Evolutionary conservation across 1,140 invertebrate genomes (phyloP).

Genomic region (Orius laevigatus): DNA sequence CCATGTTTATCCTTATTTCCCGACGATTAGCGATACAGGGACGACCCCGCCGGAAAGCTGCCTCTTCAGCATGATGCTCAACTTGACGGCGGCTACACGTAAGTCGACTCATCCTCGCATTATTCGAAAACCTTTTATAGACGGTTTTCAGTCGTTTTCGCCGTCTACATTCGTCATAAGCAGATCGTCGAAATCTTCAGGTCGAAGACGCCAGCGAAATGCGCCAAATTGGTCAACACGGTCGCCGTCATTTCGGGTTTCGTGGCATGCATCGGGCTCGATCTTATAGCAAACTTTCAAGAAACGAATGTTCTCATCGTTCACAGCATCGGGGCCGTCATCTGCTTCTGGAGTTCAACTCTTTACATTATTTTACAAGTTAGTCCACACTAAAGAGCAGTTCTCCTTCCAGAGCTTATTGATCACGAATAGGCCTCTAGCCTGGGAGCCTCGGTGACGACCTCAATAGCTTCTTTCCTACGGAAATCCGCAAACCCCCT

Average conservation of each 20-base stretch:
- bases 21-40: slow-evolving; percentile 45
- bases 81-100: slow-evolving; percentile 25
- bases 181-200: slow-evolving; percentile 13
- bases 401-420: not conserved
- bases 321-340: slow-evolving; percentile 6
- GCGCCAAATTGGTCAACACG: slow-evolving; percentile 7
- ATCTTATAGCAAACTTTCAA: slow-evolving; percentile 16
- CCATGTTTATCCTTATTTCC: slow-evolving; percentile 30
- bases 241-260: slow-evolving; percentile 5
- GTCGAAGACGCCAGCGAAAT: not conserved
- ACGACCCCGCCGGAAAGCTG: slow-evolving; percentile 40
- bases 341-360: slow-evolving; percentile 11
- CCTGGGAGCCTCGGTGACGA: too few relatives aligned
- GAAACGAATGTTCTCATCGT: not conserved
- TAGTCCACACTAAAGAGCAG: too few relatives aligned
- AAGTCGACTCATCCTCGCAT: slow-evolving; percentile 3
- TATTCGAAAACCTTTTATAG: not conserved
- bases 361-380: slow-evolving; percentile 15
- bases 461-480: too few relatives aligned
- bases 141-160: slow-evolving; percentile 14
- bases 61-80: slow-evolving; percentile 39
- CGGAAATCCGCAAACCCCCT: too few relatives aligned
- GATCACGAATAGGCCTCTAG: too few relatives aligned
- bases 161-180: slow-evolving; percentile 15
- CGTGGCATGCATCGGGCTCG: slow-evolving; percentile 8